Percentiles rank a stretch among this genome's conserved stretches.
phyloP scores from a whole-genome alignment of 2,888 invertebrate genomes.

The Cremastobaeus sp. region DNA sequence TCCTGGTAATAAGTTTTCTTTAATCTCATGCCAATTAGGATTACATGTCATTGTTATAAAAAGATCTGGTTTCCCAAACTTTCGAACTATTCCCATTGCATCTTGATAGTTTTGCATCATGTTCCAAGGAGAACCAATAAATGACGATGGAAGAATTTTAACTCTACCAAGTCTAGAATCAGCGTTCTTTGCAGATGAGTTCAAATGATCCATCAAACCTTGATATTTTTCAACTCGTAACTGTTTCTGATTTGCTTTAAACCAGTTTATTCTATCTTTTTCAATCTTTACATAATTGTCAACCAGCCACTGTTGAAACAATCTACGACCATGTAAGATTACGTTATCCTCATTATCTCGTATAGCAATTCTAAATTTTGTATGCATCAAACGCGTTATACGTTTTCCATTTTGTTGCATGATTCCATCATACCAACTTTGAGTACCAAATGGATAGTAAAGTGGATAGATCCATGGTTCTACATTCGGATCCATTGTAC shows the following conservation, averaged over 20 bases:
- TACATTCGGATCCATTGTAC: conserved; percentile 37
- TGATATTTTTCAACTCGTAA: conserved; percentile 2
- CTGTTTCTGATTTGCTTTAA: background rate
- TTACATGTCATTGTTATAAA: conserved; percentile 55
- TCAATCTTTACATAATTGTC: conserved; percentile 52
- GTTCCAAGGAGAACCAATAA: conserved; percentile 18
- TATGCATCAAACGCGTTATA: background rate
- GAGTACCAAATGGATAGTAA: conserved; percentile 23
- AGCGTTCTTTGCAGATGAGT: conserved; percentile 4
- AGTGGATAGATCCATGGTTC: too few species aligned
- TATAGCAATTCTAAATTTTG: background rate
- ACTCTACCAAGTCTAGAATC: conserved; percentile 4
- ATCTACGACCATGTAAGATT: conserved; percentile 14
- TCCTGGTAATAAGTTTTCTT: conserved; percentile 41
- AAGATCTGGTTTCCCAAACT: conserved; percentile 54
- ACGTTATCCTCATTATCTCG: conserved; percentile 15
- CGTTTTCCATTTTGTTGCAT: conserved; percentile 1
- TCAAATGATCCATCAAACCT: background rate
- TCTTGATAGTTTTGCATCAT: conserved; percentile 59
- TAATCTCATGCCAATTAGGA: conserved; percentile 54
- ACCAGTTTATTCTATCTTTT: conserved; percentile 31
- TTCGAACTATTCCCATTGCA: conserved; percentile 56
- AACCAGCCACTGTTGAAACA: conserved; percentile 16
- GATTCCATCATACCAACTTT: conserved; percentile 20
- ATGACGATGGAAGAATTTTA: conserved; percentile 13